Evolutionary conservation across 2,888 invertebrate species (phyloP), one percentile per base, ranked within the genome.

Genomic region (Zygothrica quintamaculata): DNA sequence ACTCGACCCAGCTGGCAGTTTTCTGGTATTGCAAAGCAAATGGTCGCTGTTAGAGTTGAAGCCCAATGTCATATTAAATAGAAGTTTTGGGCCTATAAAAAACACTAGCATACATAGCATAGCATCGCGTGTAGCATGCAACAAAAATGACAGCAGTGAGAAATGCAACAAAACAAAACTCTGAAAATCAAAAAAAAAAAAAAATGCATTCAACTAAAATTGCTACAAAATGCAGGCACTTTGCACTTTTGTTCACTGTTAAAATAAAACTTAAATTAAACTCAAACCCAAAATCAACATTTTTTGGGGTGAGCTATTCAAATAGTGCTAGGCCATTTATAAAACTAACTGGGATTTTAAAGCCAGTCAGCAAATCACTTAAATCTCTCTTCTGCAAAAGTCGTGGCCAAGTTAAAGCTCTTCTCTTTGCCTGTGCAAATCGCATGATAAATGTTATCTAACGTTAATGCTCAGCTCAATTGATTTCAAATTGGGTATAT

Each of bases 321-420:
- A 79, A 79, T 78, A 85, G 84, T 69, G 61, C 65, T 55, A 37
- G 64, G 53, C 75, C 68, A 86, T 80, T 80, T 84, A 86, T 86
- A 71, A 80, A 71, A 57, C 65, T 31, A 74, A 84, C 69, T 76
- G 62, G 75, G 80, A 79, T 70, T 80, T 80, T 80, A 80, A 80
- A 80, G 86, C 74, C 80, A 80, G 77, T 85, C 84, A 73, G 86
- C 79, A 79, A 79, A 85, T 79, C 79, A 79, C 86, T 80, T 80
- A 86, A 80, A 86, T 80, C 86, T 66, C 79, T 69, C 57, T 60
- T 75, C 74, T 67, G 71, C 80, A 84, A 77, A 80, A 86, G 86
- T 86, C 84, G 84, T 86, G 84, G 74, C 86, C 56, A 86, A 86
- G 56, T 79, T 79, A 86, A 84, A 77, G 64, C 74, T 67, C 22